phyloP scores from a whole-genome alignment of 1,140 invertebrate genomes.

The Drosophila tsacasi region DNA sequence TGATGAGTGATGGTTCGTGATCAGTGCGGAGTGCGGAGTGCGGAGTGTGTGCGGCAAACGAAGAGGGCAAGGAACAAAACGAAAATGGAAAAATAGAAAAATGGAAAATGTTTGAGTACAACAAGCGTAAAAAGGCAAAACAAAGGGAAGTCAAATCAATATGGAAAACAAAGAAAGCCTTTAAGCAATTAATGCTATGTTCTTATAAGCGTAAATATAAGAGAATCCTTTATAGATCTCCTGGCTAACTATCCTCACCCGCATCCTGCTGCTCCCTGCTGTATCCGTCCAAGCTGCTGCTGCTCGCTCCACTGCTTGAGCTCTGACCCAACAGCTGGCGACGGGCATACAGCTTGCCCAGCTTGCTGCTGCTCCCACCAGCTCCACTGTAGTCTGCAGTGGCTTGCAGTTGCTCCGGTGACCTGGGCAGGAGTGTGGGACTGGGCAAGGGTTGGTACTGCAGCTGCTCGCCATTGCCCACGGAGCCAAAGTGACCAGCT shows the following conservation, averaged over 20 bases:
- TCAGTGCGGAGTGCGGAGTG: slow-evolving; percentile 36
- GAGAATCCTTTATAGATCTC: not conserved
- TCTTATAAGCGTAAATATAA: not conserved
- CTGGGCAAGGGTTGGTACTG: slow-evolving; percentile 76
- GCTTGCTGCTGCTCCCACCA: slow-evolving; percentile 18
- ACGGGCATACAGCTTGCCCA: slow-evolving; percentile 75
- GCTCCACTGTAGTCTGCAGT: slow-evolving; percentile 13
- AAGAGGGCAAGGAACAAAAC: slow-evolving; percentile 47
- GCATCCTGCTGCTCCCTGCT: slow-evolving; percentile 56
- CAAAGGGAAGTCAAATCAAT: not conserved
- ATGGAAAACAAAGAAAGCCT: not conserved
- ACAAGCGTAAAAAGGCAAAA: slow-evolving; percentile 26
- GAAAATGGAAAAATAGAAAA: slow-evolving; percentile 11
- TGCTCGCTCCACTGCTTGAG: slow-evolving; percentile 45
- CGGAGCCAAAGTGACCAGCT: slow-evolving; percentile 62
- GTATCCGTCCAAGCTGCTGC: slow-evolving; percentile 51
- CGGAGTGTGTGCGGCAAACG: slow-evolving; percentile 36
- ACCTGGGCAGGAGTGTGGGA: slow-evolving; percentile 25
- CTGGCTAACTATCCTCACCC: slow-evolving; percentile 40
- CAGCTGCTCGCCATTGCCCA: slow-evolving; percentile 50
- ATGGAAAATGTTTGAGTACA: slow-evolving; percentile 37
- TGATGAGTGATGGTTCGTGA: slow-evolving; percentile 22
- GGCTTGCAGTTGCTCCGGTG: slow-evolving; percentile 21
- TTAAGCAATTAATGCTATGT: not conserved
- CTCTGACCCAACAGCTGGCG: slow-evolving; percentile 66